Evolutionary conservation across 1,140 invertebrate species (phyloP).

Genomic region (Drosophila parvula): DNA sequence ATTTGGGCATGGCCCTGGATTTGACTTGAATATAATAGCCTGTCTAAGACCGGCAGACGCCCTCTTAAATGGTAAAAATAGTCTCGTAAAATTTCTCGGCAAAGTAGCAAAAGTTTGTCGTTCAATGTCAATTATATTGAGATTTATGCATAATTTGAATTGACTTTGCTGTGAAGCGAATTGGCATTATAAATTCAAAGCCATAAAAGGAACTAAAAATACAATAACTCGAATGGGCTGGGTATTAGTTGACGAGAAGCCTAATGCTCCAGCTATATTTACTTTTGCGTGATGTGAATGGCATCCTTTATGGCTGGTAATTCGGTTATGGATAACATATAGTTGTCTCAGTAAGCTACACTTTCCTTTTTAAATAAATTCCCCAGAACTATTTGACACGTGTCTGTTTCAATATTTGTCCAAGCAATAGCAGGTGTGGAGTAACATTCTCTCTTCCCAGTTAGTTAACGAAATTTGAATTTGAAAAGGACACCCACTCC

Average conservation of each 20-base stretch:
- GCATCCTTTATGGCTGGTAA: neutral
- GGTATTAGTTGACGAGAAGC: conserved; percentile 23
- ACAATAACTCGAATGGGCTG: conserved; percentile 14
- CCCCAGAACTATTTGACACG: conserved; percentile 37
- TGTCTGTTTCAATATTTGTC: conserved; percentile 55
- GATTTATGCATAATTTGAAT: conserved; percentile 74
- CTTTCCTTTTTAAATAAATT: neutral
- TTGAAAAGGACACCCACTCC: conserved; percentile 9
- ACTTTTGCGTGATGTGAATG: neutral
- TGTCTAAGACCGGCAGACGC: conserved; percentile 30
- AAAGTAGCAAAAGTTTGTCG: conserved; percentile 59
- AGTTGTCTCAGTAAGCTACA: neutral
- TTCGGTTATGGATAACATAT: neutral
- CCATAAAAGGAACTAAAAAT: conserved; percentile 58
- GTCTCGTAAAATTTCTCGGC: conserved; percentile 33
- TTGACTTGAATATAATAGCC: conserved; percentile 47
- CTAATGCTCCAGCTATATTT: conserved; percentile 14
- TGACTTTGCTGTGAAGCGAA: conserved; percentile 27
- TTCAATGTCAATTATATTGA: conserved; percentile 63
- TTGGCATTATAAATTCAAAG: conserved; percentile 52
- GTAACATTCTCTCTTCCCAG: conserved; percentile 1
- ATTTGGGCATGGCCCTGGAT: conserved; percentile 16
- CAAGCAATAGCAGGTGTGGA: conserved; percentile 1
- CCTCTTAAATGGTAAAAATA: conserved; percentile 49
- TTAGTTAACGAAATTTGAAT: conserved; percentile 28